Conservation (phyloP, 2,888 invertebrate genomes). For the Chaetogeoica ovagalla region DNA sequence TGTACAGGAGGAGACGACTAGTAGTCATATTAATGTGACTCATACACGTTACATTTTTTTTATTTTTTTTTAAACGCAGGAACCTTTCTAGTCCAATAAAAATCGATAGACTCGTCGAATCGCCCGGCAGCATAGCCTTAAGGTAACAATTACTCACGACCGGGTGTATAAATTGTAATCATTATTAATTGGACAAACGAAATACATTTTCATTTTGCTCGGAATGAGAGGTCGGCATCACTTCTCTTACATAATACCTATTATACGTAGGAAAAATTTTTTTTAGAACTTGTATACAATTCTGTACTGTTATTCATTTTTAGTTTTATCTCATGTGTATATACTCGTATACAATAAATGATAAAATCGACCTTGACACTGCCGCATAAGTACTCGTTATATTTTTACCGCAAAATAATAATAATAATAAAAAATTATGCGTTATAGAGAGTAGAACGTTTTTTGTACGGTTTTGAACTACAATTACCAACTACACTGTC, state of each 20-base stretch:
- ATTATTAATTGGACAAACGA: too few relatives aligned
- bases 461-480: neutral
- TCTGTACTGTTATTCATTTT: neutral
- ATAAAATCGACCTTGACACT: conserved; percentile 17
- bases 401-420: neutral
- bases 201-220: too few relatives aligned
- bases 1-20: too few relatives aligned
- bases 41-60: too few relatives aligned
- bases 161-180: too few relatives aligned
- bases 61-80: too few relatives aligned
- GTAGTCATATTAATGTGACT: too few relatives aligned
- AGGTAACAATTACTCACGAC: neutral
- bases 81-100: conserved; percentile 19
- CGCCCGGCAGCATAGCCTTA: neutral
- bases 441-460: neutral
- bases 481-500: neutral
- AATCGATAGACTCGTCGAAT: conserved; percentile 10
- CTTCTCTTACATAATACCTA: too few relatives aligned
- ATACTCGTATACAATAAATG: neutral
- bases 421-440: neutral
- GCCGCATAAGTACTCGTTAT: neutral
- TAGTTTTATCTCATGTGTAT: neutral
- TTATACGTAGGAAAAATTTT: too few relatives aligned
- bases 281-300: too few relatives aligned
- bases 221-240: too few relatives aligned